phyloP scores from a whole-genome alignment of 2,797 vertebrate genomes.

The Arrhamphus sclerolepis region DNA sequence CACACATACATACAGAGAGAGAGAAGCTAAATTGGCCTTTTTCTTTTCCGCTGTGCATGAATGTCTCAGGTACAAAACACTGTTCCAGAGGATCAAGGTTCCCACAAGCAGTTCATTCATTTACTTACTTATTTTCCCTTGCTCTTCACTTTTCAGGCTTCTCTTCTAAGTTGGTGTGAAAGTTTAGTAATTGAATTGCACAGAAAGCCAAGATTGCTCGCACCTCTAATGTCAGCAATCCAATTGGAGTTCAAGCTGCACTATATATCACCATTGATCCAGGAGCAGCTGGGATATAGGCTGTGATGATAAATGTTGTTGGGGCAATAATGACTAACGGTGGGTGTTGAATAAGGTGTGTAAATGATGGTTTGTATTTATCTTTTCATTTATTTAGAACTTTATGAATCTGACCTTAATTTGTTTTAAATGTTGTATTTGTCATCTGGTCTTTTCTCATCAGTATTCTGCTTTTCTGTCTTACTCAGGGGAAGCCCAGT shows the following conservation, averaged over 20 bases:
- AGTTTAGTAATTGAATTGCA: slow-evolving; percentile 72
- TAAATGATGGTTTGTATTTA: slow-evolving; percentile 50
- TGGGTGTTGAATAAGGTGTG: slow-evolving; percentile 39
- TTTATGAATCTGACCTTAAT: slow-evolving; percentile 8
- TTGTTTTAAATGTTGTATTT: slow-evolving; percentile 17
- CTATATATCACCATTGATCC: slow-evolving; percentile 73
- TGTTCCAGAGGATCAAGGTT: slow-evolving; percentile 51
- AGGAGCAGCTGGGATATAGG: slow-evolving; percentile 58
- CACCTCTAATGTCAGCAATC: slow-evolving; percentile 70
- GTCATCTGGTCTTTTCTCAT: background rate
- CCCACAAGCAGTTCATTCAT: slow-evolving; percentile 40
- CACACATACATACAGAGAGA: slow-evolving; percentile 1
- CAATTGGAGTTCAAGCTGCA: slow-evolving; percentile 62
- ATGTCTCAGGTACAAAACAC: slow-evolving; percentile 51
- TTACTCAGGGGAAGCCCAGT: slow-evolving; percentile 88
- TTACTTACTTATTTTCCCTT: slow-evolving; percentile 25
- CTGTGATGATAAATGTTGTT: slow-evolving; percentile 53
- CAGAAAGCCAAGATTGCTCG: slow-evolving; percentile 64
- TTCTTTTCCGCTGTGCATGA: slow-evolving; percentile 33
- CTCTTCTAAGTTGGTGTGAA: slow-evolving; percentile 60
- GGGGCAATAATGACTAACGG: slow-evolving; percentile 44
- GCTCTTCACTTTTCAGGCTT: slow-evolving; percentile 51
- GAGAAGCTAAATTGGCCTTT: slow-evolving; percentile 32
- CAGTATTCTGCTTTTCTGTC: slow-evolving; percentile 11
- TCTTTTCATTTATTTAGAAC: slow-evolving; percentile 37